Evolutionary conservation across 2,113 vertebrate species (phyloP).

Genomic region (Gobio gobio): DNA sequence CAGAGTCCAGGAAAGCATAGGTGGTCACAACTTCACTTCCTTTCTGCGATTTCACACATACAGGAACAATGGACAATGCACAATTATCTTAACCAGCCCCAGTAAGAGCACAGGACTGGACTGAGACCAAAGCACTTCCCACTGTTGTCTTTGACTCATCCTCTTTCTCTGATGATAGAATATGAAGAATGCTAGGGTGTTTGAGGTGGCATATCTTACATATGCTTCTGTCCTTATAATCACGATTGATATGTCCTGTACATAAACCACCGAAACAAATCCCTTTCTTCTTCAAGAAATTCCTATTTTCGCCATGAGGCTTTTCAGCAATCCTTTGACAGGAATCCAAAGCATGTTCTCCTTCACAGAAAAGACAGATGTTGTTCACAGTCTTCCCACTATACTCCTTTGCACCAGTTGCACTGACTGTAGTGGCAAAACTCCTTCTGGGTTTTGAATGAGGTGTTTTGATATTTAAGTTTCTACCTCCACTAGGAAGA

Average conservation of each 20-base stretch:
- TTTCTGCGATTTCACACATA: not conserved
- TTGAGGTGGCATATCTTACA: too few relatives aligned
- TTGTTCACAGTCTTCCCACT: too few relatives aligned
- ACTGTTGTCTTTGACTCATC: not conserved
- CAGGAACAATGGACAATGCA: slow-evolving; percentile 4
- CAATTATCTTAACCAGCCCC: not conserved
- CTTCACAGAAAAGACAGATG: too few relatives aligned
- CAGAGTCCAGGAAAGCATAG: not conserved
- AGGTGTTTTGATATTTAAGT: not conserved
- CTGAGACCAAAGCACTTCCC: not conserved
- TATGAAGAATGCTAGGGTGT: too few relatives aligned
- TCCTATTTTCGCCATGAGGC: too few relatives aligned
- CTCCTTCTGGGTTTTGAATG: not conserved
- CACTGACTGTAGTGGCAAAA: not conserved
- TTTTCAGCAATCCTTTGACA: too few relatives aligned
- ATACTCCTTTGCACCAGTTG: too few relatives aligned
- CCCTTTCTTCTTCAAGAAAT: too few relatives aligned
- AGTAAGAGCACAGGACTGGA: not conserved
- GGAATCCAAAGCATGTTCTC: too few relatives aligned
- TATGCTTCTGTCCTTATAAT: too few relatives aligned
- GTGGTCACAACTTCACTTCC: not conserved
- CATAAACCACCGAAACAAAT: too few relatives aligned
- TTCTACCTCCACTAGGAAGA: not conserved
- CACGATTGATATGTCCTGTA: too few relatives aligned
- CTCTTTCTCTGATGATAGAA: not conserved